Evolutionary conservation across 1,140 invertebrate species (phyloP), one percentile per base, ranked within the genome.

Genomic region (Bombus waltoni): DNA sequence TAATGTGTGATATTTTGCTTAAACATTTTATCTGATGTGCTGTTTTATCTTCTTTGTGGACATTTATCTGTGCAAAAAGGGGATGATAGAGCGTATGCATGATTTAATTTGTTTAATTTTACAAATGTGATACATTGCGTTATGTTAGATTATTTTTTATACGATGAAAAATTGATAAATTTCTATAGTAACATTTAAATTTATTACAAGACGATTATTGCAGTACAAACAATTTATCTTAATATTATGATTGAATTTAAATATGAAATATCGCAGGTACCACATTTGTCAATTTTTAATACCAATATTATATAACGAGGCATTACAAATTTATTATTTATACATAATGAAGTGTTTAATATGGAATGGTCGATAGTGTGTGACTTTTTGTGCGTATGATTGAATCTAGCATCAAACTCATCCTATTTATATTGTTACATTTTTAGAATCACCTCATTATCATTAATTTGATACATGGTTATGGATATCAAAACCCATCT

Each of bases 281-380:
- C 76, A 90, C 65, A 83, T 91, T 90, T 87, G 80, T 76, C 57
- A 83, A 10, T 73, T 87, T 85, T 88, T 82, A 87, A 80, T 82
- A 88, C n/a, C 62, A 47, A 84, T 28, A 72, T 90, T 85, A 74
- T 59, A 76, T 80, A 35, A 80, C 57, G 72, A 85, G 71, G 53
- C 85, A 90, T 91, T 89, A 78, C 74, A 86, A 89, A 82, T 80
- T 84, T 88, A 84, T 83, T 91, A 91, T 91, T 90, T 90, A 89
- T 91, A 75, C 72, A 65, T 76, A 57, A 79, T 68, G 80, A 73
- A 90, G 80, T 79, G 28, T 90, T 28, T 85, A 84, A 68, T 89
- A 57, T 68, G 35, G 38, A 85, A 80, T 65, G 77, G 15, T 72
- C 79, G 15, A 77, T 44, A 25, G 44, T 74, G 83, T 90, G 89